Conservation (phyloP, 1,140 invertebrate species). For the Cyclina sinensis region DNA sequence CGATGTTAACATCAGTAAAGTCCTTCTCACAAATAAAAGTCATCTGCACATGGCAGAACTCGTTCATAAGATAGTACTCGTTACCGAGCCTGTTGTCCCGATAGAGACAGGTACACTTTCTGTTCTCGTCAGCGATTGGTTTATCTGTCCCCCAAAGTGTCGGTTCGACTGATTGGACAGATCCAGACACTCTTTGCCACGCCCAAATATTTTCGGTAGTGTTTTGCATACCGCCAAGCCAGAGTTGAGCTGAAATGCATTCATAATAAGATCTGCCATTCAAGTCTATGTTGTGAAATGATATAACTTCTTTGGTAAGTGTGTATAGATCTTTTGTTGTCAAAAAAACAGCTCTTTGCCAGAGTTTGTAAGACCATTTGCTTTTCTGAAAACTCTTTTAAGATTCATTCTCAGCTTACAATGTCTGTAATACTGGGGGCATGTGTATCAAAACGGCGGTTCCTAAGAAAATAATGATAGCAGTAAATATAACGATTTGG, state of each 20-base stretch:
- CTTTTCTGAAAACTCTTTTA: no score
- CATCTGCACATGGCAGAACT: not conserved
- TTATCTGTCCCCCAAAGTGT: not conserved
- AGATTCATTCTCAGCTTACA: no score
- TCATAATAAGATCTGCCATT: not conserved
- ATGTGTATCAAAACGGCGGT: no score
- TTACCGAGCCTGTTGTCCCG: not conserved
- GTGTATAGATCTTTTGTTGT: no score
- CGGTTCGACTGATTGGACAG: not conserved
- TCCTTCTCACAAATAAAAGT: not conserved
- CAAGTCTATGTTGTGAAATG: no score
- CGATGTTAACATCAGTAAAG: not conserved
- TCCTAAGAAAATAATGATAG: no score
- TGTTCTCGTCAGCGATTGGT: not conserved
- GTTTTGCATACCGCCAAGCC: not conserved
- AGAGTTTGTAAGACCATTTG: no score
- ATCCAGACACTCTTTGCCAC: not conserved
- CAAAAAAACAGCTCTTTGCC: no score
- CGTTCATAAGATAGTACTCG: not conserved
- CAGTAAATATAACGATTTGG: no score
- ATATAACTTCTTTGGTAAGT: no score
- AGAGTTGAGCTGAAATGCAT: not conserved
- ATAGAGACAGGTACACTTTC: not conserved
- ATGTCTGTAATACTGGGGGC: no score
- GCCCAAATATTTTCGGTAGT: not conserved